Base-by-base conservation (phyloP, 2,797 vertebrate genomes). In the Myiothlypis coronata region DNA sequence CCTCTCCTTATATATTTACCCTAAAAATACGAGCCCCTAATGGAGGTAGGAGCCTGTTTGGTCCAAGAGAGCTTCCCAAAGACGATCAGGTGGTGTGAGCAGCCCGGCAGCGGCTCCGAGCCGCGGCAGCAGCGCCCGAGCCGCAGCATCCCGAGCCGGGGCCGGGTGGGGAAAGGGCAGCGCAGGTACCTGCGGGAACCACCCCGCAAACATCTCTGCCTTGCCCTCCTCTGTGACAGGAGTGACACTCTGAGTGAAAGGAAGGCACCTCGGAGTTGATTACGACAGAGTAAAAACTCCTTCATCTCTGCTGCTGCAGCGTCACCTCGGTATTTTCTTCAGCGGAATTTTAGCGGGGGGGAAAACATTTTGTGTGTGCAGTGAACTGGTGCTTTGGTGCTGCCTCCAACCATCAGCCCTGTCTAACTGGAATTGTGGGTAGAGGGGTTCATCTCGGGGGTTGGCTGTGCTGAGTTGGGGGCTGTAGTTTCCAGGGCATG, bases 1-100 rank as follows among this genome's bases (percentile, higher is more conserved):
- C 79, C 44, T 78, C 64, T 74, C 86, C 56, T 87, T 63, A 88
- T 57, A 80, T 12, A 81, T 77, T 84, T 76, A 10, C 63, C 47
- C 67, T 57, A 55, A 91, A 89, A 75, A 57, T 46, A 43, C 18
- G 19, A 63, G 52, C 15, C 46, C 32, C 18, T 46, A 8, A 9
- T 2, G 4, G 68, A 57, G 32, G 30, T 11, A 53, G 74, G 41
- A 86, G 52, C 28, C 47, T 9, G 22, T 56, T 76, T 39, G 91
- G 20, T 34, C 14, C 37, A 26, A 35, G 32, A 43, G 28, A 64
- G 49, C 43, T 74, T 61, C 53, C 70, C 91, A 47, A 61, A 46
- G 24, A 13, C 37, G 6, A 3, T 5, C 72, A 61, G 83, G 35
- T 16, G 11, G 1, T 23, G 87, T 26, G 43, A 55, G 20, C 65